These are phyloP conservation scores for Drosophila robusta DNA, from an alignment of 2,888 invertebrate species.

Conservation along the genomic window DNA sequence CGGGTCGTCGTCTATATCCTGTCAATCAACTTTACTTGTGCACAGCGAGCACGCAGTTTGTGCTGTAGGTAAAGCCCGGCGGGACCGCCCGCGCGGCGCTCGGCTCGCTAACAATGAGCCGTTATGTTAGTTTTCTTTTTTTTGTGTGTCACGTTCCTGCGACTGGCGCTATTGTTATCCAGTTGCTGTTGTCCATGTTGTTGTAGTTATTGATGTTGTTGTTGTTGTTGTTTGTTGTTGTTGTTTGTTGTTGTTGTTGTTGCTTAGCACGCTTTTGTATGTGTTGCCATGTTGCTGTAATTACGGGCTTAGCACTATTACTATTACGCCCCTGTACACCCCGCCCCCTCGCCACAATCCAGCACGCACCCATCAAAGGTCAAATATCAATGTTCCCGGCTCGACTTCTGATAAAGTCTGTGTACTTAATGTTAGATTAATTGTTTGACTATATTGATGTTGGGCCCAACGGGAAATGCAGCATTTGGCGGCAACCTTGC, in stretches of 20 bases:
- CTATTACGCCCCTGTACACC: neutral
- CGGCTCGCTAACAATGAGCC: slow-evolving; percentile 35
- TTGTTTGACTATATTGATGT: slow-evolving; percentile 7
- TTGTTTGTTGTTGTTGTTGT: slow-evolving; percentile 36
- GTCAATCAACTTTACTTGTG: slow-evolving; percentile 67
- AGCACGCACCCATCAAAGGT: slow-evolving; percentile 58
- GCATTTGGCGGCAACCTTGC: slow-evolving; percentile 3
- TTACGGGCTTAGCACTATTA: slow-evolving; percentile 41
- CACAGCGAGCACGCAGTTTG: slow-evolving; percentile 48
- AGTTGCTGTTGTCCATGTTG: slow-evolving; percentile 30
- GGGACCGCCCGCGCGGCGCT: neutral
- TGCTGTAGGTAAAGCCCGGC: slow-evolving; percentile 62
- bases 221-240: slow-evolving; percentile 29
- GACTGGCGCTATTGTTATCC: slow-evolving; percentile 46
- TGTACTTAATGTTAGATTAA: slow-evolving; percentile 29
- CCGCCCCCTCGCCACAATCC: slow-evolving; percentile 33
- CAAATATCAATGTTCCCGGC: slow-evolving; percentile 49
- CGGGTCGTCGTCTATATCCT: slow-evolving; percentile 43
- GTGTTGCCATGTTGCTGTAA: slow-evolving; percentile 56
- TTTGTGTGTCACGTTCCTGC: slow-evolving; percentile 45
- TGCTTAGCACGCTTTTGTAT: slow-evolving; percentile 44
- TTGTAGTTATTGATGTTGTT: slow-evolving; percentile 32
- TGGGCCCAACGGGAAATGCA: neutral
- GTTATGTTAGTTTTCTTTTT: slow-evolving; percentile 28
- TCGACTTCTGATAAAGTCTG: slow-evolving; percentile 13